Evolutionary conservation across 2,797 vertebrate species (phyloP).

Genomic region (Danio kyathit): DNA sequence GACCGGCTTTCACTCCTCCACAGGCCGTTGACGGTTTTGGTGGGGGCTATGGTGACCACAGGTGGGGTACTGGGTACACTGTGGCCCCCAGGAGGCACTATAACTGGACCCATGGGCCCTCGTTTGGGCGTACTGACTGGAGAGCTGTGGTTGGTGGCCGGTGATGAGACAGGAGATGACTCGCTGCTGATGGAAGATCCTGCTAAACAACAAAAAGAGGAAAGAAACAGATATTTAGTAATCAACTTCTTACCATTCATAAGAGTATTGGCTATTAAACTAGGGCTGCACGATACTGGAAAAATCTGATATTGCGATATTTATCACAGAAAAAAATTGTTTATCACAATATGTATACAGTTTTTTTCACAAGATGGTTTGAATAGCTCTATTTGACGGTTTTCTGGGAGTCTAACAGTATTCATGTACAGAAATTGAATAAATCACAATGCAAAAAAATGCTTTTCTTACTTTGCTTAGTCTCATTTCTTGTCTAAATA

Average conservation of each 20-base stretch:
- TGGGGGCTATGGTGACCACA: slow-evolving; percentile 97
- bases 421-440: too few relatives aligned
- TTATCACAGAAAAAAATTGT: too few relatives aligned
- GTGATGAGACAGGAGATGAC: slow-evolving; percentile 96
- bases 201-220: slow-evolving; percentile 66
- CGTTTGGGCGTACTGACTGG: slow-evolving; percentile 96
- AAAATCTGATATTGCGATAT: too few relatives aligned
- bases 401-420: too few relatives aligned
- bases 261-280: background rate
- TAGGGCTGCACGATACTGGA: too few relatives aligned
- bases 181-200: slow-evolving; percentile 98
- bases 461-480: too few relatives aligned
- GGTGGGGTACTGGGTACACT: slow-evolving; percentile 96
- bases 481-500: too few relatives aligned
- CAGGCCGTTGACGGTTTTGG: slow-evolving; percentile 95
- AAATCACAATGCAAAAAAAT: too few relatives aligned
- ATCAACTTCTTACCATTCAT: background rate
- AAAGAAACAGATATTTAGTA: background rate
- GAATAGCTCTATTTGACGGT: too few relatives aligned
- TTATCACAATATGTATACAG: too few relatives aligned
- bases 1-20: slow-evolving; percentile 95
- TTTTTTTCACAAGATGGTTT: too few relatives aligned
- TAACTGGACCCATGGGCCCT: slow-evolving; percentile 92
- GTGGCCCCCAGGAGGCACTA: slow-evolving; percentile 90
- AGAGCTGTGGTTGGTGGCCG: slow-evolving; percentile 98